Conservation (phyloP, 2,797 vertebrate species). For the Uromys caudimaculatus region DNA sequence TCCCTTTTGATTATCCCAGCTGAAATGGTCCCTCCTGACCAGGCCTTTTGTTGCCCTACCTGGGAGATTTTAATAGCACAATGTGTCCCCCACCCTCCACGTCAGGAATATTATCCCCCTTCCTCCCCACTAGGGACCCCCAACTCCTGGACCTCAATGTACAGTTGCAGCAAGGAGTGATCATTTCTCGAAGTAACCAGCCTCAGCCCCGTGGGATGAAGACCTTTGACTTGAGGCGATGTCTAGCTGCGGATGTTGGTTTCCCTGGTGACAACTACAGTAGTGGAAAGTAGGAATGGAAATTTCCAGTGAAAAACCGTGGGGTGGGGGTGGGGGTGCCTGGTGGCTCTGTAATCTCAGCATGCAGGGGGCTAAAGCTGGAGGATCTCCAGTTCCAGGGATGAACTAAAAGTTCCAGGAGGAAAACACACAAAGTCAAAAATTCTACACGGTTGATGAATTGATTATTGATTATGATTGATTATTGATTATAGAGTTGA, state of each 20-base stretch:
- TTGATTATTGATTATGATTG: background rate
- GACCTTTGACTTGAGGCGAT: background rate
- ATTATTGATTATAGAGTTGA: background rate
- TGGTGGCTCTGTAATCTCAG: background rate
- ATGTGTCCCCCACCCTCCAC: background rate
- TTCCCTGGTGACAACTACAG: background rate
- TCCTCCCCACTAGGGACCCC: background rate
- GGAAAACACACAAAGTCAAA: background rate
- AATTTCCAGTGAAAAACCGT: constrained; percentile 4
- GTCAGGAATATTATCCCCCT: background rate
- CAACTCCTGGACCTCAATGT: background rate
- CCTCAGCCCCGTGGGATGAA: background rate
- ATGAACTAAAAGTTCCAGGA: background rate
- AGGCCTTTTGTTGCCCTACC: background rate
- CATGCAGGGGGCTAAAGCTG: background rate
- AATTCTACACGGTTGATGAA: background rate
- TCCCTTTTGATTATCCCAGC: background rate
- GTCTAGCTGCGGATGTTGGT: background rate
- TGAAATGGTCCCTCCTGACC: background rate
- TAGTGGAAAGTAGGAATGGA: background rate
- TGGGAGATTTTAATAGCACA: background rate
- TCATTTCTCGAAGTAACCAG: background rate
- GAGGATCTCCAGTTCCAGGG: background rate
- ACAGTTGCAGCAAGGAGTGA: background rate
- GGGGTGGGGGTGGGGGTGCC: too few relatives aligned